A percentile compares a stretch with the other conserved stretches of the same genome.
phyloP scores from a whole-genome alignment of 2,113 vertebrate species.

The Verasper variegatus region DNA sequence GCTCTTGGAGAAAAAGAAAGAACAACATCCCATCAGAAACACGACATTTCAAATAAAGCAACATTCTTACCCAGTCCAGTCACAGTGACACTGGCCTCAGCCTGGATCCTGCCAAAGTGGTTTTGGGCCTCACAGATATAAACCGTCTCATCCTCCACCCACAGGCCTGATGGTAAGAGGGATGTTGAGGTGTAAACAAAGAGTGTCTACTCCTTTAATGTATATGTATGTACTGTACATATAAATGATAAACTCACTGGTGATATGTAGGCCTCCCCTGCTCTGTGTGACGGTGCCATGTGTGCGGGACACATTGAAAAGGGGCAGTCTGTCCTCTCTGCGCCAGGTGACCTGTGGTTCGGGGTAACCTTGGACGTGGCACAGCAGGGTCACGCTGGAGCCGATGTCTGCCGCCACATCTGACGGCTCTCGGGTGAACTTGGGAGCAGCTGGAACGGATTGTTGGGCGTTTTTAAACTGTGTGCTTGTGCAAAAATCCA shows the following conservation, averaged over 20 bases:
- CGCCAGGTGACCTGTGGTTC: conserved; percentile 90
- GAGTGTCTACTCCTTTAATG: not conserved
- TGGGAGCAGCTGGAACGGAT: conserved; percentile 83
- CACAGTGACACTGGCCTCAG: conserved; percentile 85
- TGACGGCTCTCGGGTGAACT: conserved; percentile 86
- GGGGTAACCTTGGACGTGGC: conserved; percentile 88
- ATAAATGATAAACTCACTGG: conserved; percentile 76
- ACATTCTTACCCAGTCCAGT: conserved; percentile 90
- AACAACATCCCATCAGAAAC: not conserved
- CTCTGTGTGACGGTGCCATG: conserved; percentile 84
- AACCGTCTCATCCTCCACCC: conserved; percentile 90
- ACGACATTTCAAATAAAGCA: conserved; percentile 8
- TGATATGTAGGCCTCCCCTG: conserved; percentile 86
- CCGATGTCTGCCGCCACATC: conserved; percentile 89
- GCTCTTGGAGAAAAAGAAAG: not conserved
- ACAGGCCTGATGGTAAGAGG: conserved; percentile 84
- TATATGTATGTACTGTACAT: not conserved
- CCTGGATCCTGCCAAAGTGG: conserved; percentile 91
- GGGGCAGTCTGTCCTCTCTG: conserved; percentile 80
- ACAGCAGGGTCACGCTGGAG: conserved; percentile 87
- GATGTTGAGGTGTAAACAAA: not conserved
- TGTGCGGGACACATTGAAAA: conserved; percentile 81
- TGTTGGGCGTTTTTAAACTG: not conserved
- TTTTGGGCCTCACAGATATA: conserved; percentile 96
- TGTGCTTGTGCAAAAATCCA: not conserved